Conservation (phyloP, 2,888 invertebrate genomes). For the Laspeyria flexula region DNA sequence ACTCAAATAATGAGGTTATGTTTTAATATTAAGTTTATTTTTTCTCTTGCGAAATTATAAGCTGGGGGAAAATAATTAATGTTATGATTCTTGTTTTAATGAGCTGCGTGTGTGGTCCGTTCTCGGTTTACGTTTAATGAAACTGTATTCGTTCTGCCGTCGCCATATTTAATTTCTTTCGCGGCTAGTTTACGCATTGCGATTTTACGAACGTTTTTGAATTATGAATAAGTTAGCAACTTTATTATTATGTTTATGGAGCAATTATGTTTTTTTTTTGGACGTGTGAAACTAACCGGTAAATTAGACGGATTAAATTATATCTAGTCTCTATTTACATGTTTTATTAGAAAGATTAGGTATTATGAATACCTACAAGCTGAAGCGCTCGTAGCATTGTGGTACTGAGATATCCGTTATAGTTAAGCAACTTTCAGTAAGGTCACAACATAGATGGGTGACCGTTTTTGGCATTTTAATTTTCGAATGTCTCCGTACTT, state of each 20-base stretch:
- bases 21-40: slow-evolving; percentile 79
- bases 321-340: background rate
- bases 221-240: background rate
- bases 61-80: slow-evolving; percentile 78
- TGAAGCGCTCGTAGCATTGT: no score
- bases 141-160: slow-evolving; percentile 68
- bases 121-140: slow-evolving; percentile 70
- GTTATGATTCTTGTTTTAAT: slow-evolving; percentile 79
- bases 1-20: slow-evolving; percentile 85
- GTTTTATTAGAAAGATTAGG: background rate
- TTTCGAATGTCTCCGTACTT: no score
- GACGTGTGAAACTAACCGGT: background rate
- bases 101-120: slow-evolving; percentile 82
- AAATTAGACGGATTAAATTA: background rate
- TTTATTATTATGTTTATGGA: background rate
- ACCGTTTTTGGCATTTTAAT: no score
- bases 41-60: slow-evolving; percentile 80
- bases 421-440: no score
- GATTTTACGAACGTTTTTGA: slow-evolving; percentile 22
- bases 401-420: no score
- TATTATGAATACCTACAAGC: no score
- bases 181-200: slow-evolving; percentile 47
- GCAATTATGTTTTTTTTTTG: background rate
- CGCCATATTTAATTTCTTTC: slow-evolving; percentile 70
- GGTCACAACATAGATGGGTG: no score